Evolutionary conservation across 2,113 vertebrate genomes (phyloP), one percentile per base, ranked within the genome.

Genomic region (Hypomesus transpacificus): DNA sequence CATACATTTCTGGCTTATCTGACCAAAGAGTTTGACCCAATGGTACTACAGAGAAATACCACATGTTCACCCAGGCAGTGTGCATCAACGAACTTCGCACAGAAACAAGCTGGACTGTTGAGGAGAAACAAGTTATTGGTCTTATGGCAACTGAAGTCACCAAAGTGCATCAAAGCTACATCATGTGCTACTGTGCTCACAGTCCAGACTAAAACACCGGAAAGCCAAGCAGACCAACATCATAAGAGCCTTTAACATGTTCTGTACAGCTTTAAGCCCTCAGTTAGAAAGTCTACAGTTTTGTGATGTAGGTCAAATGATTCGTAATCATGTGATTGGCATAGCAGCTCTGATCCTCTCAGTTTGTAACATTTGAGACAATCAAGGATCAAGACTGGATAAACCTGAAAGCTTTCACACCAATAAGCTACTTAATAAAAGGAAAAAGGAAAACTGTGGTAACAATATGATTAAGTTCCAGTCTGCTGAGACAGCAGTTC

Each of bases 121-220:
- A 46, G 39, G 39, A 46, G 7, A 46, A 46, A 46, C 39, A 46
- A 7, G 9, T 6, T 39, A 39, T 39, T 2, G 39, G 75, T 74
- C 70, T 50, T 50, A 56, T 6, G 7, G 59, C 66, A 73, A 78
- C 3, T 24, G 9, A 85, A 80, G 66, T 70, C 70, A 75, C 52
- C 22, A 82, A 74, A 83, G 20, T 66, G 69, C 58, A 84, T 76
- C 65, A 75, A 80, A 85, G 78, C 74, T 84, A 60, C 52, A 66
- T 81, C 82, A 84, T 69, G 69, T 80, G 80, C 68, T 78, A 3
- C 0, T 82, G 39, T 3, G 68, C 16, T 74, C 70, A 8, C 46
- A 21, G 8, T 53, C 68, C 53, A 11, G 76, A 78, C 64, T 69
- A 67, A 24, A 53, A 69, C 69, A 64, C 59, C 34, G 73, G 1